phyloP scores from a whole-genome alignment of 2,797 vertebrate genomes.

The Vireo griseus region DNA sequence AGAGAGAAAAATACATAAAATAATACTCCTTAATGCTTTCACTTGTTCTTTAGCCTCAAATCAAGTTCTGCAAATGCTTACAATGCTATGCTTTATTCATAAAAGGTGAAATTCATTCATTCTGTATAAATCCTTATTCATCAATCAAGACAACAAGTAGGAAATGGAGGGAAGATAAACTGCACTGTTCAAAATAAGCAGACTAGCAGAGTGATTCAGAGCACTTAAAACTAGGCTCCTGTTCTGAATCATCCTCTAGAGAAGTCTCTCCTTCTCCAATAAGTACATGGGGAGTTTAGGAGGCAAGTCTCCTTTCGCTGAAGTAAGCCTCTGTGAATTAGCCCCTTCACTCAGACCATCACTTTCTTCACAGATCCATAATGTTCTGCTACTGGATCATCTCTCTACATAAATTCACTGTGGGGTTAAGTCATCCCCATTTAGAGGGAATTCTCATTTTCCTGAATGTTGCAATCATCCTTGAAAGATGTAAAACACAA shows the following conservation, averaged over 20 bases:
- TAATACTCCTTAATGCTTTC: not conserved
- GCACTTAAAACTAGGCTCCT: not conserved
- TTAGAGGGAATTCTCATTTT: not conserved
- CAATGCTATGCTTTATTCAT: constrained; percentile 10
- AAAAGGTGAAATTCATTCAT: constrained; percentile 44
- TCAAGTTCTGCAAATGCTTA: not conserved
- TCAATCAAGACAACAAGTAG: constrained; percentile 17
- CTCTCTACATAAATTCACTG: not conserved
- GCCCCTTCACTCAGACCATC: not conserved
- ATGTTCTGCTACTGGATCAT: not conserved
- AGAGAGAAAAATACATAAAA: not conserved
- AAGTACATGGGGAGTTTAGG: not conserved
- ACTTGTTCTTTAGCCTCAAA: not conserved
- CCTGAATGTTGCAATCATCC: not conserved
- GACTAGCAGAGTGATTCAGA: constrained; percentile 13
- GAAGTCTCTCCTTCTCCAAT: not conserved
- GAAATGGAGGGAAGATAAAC: constrained; percentile 21
- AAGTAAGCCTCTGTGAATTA: not conserved
- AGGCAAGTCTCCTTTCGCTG: not conserved
- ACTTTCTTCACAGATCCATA: not conserved
- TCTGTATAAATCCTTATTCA: constrained; percentile 30
- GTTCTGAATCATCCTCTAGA: constrained; percentile 2
- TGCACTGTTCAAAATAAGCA: not conserved
- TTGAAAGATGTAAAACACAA: not conserved
- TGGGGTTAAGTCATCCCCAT: not conserved